Evolutionary conservation across 1,140 invertebrate genomes (phyloP).

Genomic region (Bombus terrestris): DNA sequence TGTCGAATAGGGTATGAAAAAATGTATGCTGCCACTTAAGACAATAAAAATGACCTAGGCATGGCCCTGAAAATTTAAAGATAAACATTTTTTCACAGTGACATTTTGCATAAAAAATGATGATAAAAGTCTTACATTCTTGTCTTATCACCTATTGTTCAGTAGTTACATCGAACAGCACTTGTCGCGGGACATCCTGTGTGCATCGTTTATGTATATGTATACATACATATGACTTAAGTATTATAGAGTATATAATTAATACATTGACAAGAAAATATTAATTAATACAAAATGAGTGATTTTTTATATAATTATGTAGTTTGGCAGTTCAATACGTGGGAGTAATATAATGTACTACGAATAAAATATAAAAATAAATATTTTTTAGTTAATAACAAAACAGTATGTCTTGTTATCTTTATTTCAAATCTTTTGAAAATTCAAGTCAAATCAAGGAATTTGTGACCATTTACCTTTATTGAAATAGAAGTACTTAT

Average conservation of each 20-base stretch:
- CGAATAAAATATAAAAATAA: constrained; percentile 28
- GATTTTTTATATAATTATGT: constrained; percentile 29
- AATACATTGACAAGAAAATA: constrained; percentile 51
- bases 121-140: too few relatives aligned
- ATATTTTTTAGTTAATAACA: constrained; percentile 3
- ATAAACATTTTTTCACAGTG: not conserved
- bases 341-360: constrained; percentile 4
- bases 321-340: constrained; percentile 16
- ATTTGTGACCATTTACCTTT: not conserved
- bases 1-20: too few relatives aligned
- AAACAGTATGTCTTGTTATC: not conserved
- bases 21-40: too few relatives aligned
- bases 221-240: constrained; percentile 42
- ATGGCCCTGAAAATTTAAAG: too few relatives aligned
- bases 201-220: constrained; percentile 31
- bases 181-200: too few relatives aligned
- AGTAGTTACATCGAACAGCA: too few relatives aligned
- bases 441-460: not conserved
- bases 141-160: too few relatives aligned
- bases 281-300: constrained; percentile 22
- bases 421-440: not conserved
- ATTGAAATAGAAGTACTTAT: not conserved
- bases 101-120: too few relatives aligned
- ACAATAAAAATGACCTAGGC: too few relatives aligned
- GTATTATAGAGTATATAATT: constrained; percentile 21